A percentile compares a stretch with the other conserved stretches of the same genome.
These are phyloP conservation scores for Streptopelia turtur DNA, from an alignment of 2,797 vertebrate genomes.

Conservation along the genomic window DNA sequence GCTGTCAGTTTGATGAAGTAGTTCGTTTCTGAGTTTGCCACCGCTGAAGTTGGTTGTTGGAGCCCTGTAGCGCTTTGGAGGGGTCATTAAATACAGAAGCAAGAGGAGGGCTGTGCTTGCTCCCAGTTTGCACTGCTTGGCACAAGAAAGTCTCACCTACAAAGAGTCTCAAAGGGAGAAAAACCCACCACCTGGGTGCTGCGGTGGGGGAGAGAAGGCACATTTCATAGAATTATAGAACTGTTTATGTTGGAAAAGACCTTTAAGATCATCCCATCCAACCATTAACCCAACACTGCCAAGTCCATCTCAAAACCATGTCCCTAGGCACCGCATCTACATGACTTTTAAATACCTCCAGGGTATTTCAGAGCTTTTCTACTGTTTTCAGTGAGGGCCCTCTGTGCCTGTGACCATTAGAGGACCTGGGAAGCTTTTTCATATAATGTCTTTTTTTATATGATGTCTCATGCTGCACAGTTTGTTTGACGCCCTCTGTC, in stretches of 20 bases:
- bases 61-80: not conserved
- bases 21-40: not conserved
- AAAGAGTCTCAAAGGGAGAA: not conserved
- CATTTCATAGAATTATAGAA: not conserved
- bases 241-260: too few species aligned
- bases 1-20: not conserved
- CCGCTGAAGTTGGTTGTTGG: not conserved
- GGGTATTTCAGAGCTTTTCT: not conserved
- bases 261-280: too few species aligned
- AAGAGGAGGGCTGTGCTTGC: not conserved
- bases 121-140: not conserved
- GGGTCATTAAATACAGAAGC: not conserved
- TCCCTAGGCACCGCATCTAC: too few species aligned
- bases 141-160: not conserved
- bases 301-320: too few species aligned
- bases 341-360: too few species aligned
- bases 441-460: not conserved
- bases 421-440: not conserved
- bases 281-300: too few species aligned
- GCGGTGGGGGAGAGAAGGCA: fast-evolving
- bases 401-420: not conserved
- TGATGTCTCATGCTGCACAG: not conserved
- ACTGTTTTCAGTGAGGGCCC: not conserved
- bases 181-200: not conserved
- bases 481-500: not conserved